Base-by-base conservation (phyloP, 2,888 invertebrate species). In the Heliconius hortense region DNA sequence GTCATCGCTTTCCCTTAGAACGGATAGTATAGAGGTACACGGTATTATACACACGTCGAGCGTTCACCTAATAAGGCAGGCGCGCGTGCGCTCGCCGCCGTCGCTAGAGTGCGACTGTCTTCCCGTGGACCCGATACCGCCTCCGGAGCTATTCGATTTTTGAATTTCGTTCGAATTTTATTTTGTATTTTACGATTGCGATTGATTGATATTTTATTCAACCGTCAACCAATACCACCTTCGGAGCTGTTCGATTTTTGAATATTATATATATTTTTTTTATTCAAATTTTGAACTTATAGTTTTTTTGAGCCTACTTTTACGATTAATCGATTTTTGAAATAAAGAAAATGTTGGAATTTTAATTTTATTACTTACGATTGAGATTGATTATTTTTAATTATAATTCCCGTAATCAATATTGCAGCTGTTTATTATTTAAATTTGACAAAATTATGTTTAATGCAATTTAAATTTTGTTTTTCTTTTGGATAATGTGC, bases 81-180 rank as follows among this genome's bases (percentile, higher is more conserved):
- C 69, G 68, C 80, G 69, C 74, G 75, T 62, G 66, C 75, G 71
- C 62, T 76, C 77, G 64, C 80, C 15, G 66, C 78, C 68, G 73
- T 77, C 79, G 67, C 79, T 80, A 24, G 78, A 77, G 35, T 90
- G 88, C 84, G 89, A 88, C 82, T 89, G 89, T 56, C 83, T 89
- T n/a, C 90, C 90, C 26, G 80, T 83, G 56, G 88, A 89, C 39
- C 91, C 92, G 0, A 92, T 93, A 75, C 93, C 93, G 76, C 93
- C 93, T 74, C 93, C 93, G 7, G 93, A 93, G 78, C 82, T 91
- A 48, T 94, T 94, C 87, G 90, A 94, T 79, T 92, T 92, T 78
- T 92, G 80, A 85, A 73, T 21, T 48, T 48, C 48, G 18, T 67
- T 67, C 15, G 5, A 53, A 24, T 31, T n/a, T 15, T 69, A 21